Percentiles rank a stretch among this genome's conserved stretches.
phyloP scores from a whole-genome alignment of 2,888 invertebrate genomes.

The Hermodice carunculata region DNA sequence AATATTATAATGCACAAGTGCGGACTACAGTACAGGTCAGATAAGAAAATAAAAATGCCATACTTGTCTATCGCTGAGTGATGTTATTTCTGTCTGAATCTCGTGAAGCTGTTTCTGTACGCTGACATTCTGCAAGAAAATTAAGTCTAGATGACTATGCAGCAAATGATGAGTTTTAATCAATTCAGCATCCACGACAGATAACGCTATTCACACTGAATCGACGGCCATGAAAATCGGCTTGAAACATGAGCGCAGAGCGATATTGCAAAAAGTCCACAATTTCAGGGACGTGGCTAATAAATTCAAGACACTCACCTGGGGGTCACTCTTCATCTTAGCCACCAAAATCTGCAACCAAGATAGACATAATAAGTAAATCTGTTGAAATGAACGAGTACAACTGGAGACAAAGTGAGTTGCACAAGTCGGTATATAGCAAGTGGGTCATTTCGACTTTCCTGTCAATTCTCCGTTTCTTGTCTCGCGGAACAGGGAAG shows the following conservation, averaged over 20 bases:
- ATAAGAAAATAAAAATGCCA: not conserved
- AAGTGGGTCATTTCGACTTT: no score
- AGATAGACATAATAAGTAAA: conserved; percentile 11
- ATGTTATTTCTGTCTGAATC: conserved; percentile 60
- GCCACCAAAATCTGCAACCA: conserved; percentile 58
- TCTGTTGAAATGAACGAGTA: not conserved
- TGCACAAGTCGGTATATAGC: no score
- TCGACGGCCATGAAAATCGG: no score
- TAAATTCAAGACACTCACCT: no score
- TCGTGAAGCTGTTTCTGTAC: conserved; percentile 54
- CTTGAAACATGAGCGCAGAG: no score
- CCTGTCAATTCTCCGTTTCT: no score
- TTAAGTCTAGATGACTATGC: conserved; percentile 9
- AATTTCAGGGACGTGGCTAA: no score
- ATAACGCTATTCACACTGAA: no score
- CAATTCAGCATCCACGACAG: no score
- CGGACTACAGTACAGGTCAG: conserved; percentile 3
- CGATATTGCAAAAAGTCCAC: no score
- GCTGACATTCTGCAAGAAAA: conserved; percentile 52
- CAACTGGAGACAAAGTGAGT: not conserved
- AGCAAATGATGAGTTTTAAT: no score
- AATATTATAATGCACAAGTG: conserved; percentile 17
- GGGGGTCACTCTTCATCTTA: conserved; percentile 58
- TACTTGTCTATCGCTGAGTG: conserved; percentile 63
- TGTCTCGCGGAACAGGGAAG: no score